Evolutionary conservation across 2,888 invertebrate species (phyloP).

Genomic region (Coronaproctus castanopsis): DNA sequence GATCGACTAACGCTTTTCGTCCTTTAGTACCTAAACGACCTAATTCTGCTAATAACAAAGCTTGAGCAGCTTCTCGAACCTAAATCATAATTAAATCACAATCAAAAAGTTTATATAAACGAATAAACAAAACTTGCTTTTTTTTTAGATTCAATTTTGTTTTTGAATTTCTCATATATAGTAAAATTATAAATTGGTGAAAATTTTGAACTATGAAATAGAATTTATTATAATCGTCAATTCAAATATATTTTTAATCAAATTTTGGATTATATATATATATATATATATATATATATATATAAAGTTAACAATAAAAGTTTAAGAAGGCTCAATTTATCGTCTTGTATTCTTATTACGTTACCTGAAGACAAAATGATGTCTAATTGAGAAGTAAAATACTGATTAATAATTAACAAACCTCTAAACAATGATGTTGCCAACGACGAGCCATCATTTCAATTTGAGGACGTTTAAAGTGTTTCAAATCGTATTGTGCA

Average conservation of each 20-base stretch:
- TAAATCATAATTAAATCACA: constrained; percentile 20
- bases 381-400: too few relatives aligned
- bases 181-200: too few relatives aligned
- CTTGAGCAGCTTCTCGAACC: constrained; percentile 86
- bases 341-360: too few relatives aligned
- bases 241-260: too few relatives aligned
- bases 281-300: too few relatives aligned
- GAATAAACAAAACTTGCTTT: neutral
- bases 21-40: constrained; percentile 75
- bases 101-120: neutral
- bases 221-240: too few relatives aligned
- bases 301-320: too few relatives aligned
- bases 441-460: constrained; percentile 93
- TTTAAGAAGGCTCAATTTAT: too few relatives aligned
- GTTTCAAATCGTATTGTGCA: constrained; percentile 40
- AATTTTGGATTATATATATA: too few relatives aligned
- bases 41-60: constrained; percentile 79
- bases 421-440: constrained; percentile 97
- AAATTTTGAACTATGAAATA: too few relatives aligned
- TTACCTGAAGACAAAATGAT: too few relatives aligned
- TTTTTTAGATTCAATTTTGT: neutral
- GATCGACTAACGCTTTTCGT: constrained; percentile 75
- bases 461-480: constrained; percentile 84
- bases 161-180: neutral
- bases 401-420: too few relatives aligned